Percentiles rank a stretch among this genome's conserved stretches.
These are phyloP conservation scores for Vultur gryphus DNA, from an alignment of 2,797 vertebrate genomes.

Conservation along the genomic window DNA sequence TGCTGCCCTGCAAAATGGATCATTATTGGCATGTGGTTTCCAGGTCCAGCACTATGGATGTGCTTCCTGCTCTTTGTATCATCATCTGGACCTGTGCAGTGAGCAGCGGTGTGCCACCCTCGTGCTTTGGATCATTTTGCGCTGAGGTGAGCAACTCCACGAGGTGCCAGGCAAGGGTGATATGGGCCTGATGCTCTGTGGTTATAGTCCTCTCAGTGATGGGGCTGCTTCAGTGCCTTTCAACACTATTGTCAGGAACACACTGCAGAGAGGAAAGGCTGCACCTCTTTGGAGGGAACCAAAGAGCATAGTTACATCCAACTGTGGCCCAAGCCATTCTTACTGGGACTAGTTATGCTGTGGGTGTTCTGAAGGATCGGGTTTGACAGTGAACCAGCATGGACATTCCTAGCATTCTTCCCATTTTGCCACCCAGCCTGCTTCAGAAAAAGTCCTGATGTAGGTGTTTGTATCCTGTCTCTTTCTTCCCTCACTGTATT, in stretches of 20 bases:
- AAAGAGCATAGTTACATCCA: neutral
- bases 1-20: neutral
- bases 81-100: neutral
- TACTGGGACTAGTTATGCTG: conserved; percentile 19
- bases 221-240: neutral
- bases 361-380: conserved; percentile 55
- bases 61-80: neutral
- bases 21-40: neutral
- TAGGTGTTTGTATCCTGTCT: conserved; percentile 64
- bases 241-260: neutral
- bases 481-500: conserved; percentile 53
- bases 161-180: neutral
- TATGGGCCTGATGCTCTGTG: neutral
- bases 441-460: conserved; percentile 53
- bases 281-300: neutral
- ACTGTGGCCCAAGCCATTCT: neutral
- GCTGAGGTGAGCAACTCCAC: neutral
- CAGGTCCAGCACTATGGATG: neutral
- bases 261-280: neutral
- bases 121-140: neutral
- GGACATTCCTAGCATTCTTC: conserved; percentile 59
- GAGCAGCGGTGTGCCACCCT: neutral
- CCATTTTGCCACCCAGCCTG: conserved; percentile 58
- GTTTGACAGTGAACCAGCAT: conserved; percentile 30
- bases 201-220: neutral